Evolutionary conservation across 2,888 invertebrate species (phyloP), one percentile per base, ranked within the genome.

Genomic region (Endomychus coccineus): DNA sequence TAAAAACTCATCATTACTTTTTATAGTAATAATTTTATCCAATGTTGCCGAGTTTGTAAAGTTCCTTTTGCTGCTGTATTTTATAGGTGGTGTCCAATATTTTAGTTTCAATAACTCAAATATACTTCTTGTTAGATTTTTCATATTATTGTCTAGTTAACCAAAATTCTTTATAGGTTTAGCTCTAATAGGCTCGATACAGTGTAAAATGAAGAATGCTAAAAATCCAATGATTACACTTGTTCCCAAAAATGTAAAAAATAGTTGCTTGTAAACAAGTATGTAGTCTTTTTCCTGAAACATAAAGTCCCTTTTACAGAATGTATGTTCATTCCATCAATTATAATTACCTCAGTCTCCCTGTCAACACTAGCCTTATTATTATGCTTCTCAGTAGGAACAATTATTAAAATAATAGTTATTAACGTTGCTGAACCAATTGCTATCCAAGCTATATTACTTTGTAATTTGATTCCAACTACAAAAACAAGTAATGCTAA

Each of bases 1-100:
- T 44, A 84, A 73, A 62, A 86, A 86, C 49, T 85, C 85, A 41
- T 78, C 80, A 56, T 84, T 81, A 62, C 80, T 80, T 55, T 77
- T 79, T 48, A 86, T 80, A 25, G 54, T 52, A 16, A 66, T 64
- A 55, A 72, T 58, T 52, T 59, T 69, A 19, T 55, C 51, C 41
- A 58, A 43, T 34, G 36, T 37, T 9, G 42, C 24, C 5, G 55
- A 43, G 6, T 19, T 28, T 13, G 14, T 27, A 10, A 46, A 25
- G 36, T 22, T 27, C 27, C 23, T 34, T 24, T 14, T 25, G n/a
- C 32, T 9, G 27, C 15, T 9, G 5, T 11, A 16, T 16, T 16
- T 25, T 25, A 25, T n/a, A 10, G 7, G 25, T 24, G 24, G 11
- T n/a, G n/a, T n/a, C n/a, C n/a, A 10, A 6, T 13, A 7, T 7